Percentiles rank a stretch among this genome's conserved stretches.
Evolutionary conservation across 2,888 invertebrate genomes (phyloP).

Genomic region (Dorcus hopei): DNA sequence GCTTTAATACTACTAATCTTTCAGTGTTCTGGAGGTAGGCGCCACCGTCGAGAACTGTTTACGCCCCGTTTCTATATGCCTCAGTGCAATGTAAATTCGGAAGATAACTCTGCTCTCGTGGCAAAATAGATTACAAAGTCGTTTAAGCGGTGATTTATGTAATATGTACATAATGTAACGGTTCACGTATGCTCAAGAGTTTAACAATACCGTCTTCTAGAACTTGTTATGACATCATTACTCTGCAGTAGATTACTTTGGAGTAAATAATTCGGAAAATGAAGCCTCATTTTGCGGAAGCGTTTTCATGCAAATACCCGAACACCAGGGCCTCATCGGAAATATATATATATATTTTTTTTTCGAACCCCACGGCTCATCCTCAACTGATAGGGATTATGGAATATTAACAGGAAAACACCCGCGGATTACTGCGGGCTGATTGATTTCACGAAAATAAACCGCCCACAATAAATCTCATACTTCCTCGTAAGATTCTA

Average conservation of each 20-base stretch:
- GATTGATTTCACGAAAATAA: no score
- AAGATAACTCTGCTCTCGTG: constrained; percentile 5
- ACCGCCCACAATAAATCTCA: no score
- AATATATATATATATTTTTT: no score
- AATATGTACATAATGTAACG: constrained; percentile 31
- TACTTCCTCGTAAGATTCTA: no score
- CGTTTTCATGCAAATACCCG: neutral
- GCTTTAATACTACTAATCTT: constrained; percentile 1
- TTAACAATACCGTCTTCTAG: constrained; percentile 19
- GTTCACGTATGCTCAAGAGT: constrained; percentile 16
- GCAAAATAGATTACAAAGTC: constrained; percentile 32
- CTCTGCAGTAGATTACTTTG: neutral
- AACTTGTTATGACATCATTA: neutral
- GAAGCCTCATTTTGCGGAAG: neutral
- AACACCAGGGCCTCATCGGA: neutral
- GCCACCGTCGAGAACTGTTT: neutral
- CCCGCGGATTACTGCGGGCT: no score
- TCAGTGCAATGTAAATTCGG: constrained; percentile 3
- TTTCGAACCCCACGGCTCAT: no score
- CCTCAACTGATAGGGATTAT: no score
- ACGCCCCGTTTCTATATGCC: neutral
- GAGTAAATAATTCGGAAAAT: neutral
- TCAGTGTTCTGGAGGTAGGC: neutral
- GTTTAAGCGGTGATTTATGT: constrained; percentile 32
- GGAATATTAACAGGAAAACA: no score